Evolutionary conservation across 2,797 vertebrate genomes (phyloP).

Genomic region (Melanotaenia pygmaea): DNA sequence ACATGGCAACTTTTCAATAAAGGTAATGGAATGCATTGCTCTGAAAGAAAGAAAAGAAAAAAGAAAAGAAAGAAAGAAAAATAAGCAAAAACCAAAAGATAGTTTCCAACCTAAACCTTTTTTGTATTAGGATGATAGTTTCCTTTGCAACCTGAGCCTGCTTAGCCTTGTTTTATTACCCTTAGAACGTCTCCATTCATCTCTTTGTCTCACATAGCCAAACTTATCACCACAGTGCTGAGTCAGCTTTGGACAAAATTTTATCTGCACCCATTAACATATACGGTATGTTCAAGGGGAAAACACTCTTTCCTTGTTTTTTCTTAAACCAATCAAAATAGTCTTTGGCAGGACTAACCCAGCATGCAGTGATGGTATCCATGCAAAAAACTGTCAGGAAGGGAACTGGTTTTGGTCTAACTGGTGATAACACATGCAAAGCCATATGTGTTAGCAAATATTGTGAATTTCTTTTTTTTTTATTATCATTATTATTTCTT

Average conservation of each 20-base stretch:
- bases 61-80: background rate
- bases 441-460: background rate
- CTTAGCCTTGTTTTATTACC: constrained; percentile 34
- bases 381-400: background rate
- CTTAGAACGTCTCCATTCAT: constrained; percentile 6
- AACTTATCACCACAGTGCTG: background rate
- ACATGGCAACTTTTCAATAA: too few relatives aligned
- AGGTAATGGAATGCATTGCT: too few relatives aligned
- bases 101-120: too few relatives aligned
- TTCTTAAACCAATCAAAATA: background rate
- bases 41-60: background rate
- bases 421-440: background rate
- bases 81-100: background rate
- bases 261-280: background rate
- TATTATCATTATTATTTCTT: background rate
- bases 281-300: background rate
- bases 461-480: background rate
- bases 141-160: constrained; percentile 27
- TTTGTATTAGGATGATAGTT: constrained; percentile 18
- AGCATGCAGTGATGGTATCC: background rate
- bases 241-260: background rate
- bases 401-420: background rate
- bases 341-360: background rate
- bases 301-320: background rate
- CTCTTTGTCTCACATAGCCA: background rate